Base-by-base conservation (phyloP, 1,140 invertebrate species). In the Drosophila athabasca region DNA sequence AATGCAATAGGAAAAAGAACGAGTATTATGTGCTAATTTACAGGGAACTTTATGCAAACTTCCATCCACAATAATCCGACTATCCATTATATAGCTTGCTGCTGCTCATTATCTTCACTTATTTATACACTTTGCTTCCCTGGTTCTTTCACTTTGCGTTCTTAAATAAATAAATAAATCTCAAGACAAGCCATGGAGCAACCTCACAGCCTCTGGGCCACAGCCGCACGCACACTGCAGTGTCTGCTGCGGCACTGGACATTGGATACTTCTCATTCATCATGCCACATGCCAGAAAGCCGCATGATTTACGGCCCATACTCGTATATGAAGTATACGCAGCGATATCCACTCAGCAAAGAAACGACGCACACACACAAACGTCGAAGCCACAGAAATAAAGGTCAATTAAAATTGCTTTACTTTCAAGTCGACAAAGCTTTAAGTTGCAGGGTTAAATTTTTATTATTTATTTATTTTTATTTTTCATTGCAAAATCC, bases 321-420 rank as follows among this genome's bases (percentile, higher is more conserved):
- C 45, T 39, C 15, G 41, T 29, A 69, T 15, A 70, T 70, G 35
- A 70, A 69, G 67, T 69, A 70, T 69, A 50, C 67, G 67, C 67
- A 58, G 35, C 6, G 62, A 7, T 50, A 53, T 6, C 15, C 65
- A 35, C 31, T 35, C 31, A 3, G 9, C 31, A 11, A 35, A 11
- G 31, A 35, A 31, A 8, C 2, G 29, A 2, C 24, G 24, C 24
- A 5, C 17, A 19, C 6, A 29, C 15, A n/a, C 8, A 1, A 8
- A 7, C 39, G 24, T 13, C 9, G 17, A 26, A 39, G 11, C 22
- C 22, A 9, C 11, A 22, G 35, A 48, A 43, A 8, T 4, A 0
- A 13, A 48, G 64, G 17, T n/a, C 44, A 26, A 43, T 69, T 49
- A 35, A 70, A 70, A 19, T 1, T 9, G 8, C 11, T 41, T 6